Evolutionary conservation across 1,140 invertebrate genomes (phyloP).

Genomic region (Lepidostoma basale): DNA sequence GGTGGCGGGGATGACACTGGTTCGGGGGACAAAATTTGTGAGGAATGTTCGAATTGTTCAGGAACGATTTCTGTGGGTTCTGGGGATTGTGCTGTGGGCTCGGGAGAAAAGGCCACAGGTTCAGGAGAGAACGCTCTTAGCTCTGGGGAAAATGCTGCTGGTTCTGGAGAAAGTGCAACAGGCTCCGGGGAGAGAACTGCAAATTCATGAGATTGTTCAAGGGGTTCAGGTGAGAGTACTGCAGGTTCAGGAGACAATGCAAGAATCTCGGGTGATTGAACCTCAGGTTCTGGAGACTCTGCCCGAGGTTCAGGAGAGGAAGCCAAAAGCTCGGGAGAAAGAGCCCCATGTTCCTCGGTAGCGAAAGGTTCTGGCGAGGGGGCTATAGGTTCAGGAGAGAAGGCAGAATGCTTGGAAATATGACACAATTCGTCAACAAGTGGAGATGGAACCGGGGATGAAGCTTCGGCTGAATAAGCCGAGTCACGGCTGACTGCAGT

Average conservation of each 20-base stretch:
- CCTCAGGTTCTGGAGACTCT: slow-evolving; percentile 1
- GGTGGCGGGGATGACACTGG: slow-evolving; percentile 26
- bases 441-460: slow-evolving; percentile 24
- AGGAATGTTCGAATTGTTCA: slow-evolving; percentile 10
- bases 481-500: slow-evolving; percentile 18
- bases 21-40: slow-evolving; percentile 19
- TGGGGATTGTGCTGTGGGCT: not conserved
- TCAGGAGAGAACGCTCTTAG: not conserved
- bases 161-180: slow-evolving; percentile 16
- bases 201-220: not conserved
- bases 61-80: not conserved
- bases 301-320: slow-evolving; percentile 2
- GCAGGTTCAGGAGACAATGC: slow-evolving; percentile 14
- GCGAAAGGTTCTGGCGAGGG: slow-evolving; percentile 7
- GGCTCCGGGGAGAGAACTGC: slow-evolving; percentile 1
- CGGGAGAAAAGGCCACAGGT: slow-evolving; percentile 6
- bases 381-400: not conserved
- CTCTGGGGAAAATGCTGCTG: not conserved
- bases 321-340: not conserved
- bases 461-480: slow-evolving; percentile 17
- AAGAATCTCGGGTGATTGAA: not conserved
- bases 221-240: slow-evolving; percentile 10
- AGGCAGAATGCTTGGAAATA: slow-evolving; percentile 18
- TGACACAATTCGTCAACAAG: slow-evolving; percentile 26
- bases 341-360: not conserved